Base-by-base conservation (phyloP, 2,797 vertebrate genomes). In the Erpetoichthys calabaricus region DNA sequence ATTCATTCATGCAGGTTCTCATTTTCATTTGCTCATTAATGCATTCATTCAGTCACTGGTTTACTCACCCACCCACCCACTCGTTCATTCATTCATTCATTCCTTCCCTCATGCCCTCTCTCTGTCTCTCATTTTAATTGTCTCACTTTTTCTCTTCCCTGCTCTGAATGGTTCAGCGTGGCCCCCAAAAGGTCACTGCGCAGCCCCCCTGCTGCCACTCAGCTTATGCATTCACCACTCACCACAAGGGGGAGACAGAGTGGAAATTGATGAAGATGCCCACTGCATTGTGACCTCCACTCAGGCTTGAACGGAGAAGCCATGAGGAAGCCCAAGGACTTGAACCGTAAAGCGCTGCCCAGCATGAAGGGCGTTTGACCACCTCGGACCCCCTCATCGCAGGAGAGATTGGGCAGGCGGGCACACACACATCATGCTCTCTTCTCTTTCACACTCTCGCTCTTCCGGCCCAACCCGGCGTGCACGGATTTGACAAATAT, bases 201-300 rank as follows among this genome's bases (percentile, higher is more conserved):
- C 25, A 25, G 25, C 25, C 25, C 25, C 25, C 25, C 25, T 25
- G 25, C 25, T 25, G 25, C 25, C 25, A 25, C 25, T 25, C 25
- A 25, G 25, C 25, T 25, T 25, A 25, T 25, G 25, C 25, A 25
- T 25, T 25, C 25, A 25, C 25, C 25, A 25, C 25, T 25, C 25
- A 25, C 25, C 25, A 25, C 25, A 25, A 25, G 25, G 25, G 25
- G 25, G 25, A 25, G 25, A 25, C 25, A 25, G 86, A 89, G 86
- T 84, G 82, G 80, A 89, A 89, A 87, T 89, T 91, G 86, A 89
- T 88, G 82, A 80, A 87, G 76, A 80, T 70, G 82, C 79, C 74
- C 25, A 25, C 25, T 65, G 76, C 70, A 71, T 80, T 78, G 87
- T 76, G 65, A 73, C 86, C 84, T 86, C 84, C 79, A 81, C 73